A percentile compares a stretch with the other conserved stretches of the same genome.
phyloP scores from a whole-genome alignment of 2,797 vertebrate species.

The Scolopax bukidnonensis region DNA sequence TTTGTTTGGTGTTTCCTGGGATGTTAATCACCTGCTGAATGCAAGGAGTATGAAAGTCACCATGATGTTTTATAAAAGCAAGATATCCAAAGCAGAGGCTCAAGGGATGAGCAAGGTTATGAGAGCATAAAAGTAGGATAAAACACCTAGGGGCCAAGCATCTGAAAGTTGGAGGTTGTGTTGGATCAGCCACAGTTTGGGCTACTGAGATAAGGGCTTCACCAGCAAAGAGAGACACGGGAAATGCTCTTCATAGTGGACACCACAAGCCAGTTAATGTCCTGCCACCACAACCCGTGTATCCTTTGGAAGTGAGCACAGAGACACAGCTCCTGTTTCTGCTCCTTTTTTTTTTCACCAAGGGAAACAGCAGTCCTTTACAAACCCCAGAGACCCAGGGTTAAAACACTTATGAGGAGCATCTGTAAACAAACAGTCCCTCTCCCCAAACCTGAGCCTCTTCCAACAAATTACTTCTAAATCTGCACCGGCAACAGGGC shows the following conservation, averaged over 20 bases:
- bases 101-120: background rate
- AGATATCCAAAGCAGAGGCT: background rate
- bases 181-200: background rate
- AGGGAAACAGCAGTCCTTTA: background rate
- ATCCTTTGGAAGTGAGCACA: background rate
- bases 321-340: background rate
- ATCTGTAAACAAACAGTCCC: background rate
- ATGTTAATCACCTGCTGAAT: background rate
- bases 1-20: background rate
- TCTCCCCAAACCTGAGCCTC: background rate
- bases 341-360: background rate
- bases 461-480: background rate
- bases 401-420: background rate
- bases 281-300: background rate
- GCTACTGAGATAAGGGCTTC: background rate
- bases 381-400: background rate
- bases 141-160: background rate
- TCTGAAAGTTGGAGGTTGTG: background rate
- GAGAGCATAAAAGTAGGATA: background rate
- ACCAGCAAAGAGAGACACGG: background rate
- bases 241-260: fast-evolving
- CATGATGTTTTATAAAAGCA: background rate
- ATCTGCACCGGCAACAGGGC: background rate
- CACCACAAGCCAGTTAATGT: background rate
- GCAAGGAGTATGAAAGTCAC: background rate